Evolutionary conservation across 2,888 invertebrate genomes (phyloP).

Genomic region (Tridacna gigas): DNA sequence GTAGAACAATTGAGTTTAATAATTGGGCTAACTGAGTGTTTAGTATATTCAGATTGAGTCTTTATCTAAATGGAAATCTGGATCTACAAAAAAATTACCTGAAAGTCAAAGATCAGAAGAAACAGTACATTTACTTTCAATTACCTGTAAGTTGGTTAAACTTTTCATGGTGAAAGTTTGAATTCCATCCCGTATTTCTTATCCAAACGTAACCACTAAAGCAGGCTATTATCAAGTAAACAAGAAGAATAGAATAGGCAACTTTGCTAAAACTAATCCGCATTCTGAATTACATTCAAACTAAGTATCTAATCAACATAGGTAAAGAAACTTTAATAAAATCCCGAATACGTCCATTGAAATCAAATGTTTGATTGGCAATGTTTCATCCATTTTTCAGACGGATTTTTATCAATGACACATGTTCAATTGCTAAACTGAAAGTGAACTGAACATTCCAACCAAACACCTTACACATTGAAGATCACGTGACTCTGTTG

Average conservation of each 20-base stretch:
- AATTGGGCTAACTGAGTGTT: no score
- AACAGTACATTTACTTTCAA: not conserved
- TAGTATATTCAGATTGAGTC: no score
- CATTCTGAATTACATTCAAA: conserved; percentile 38
- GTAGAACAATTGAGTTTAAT: no score
- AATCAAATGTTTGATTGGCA: not conserved
- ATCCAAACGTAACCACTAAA: conserved; percentile 79
- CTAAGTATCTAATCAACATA: no score
- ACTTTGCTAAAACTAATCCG: conserved; percentile 68
- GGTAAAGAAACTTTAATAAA: no score
- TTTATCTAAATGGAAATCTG: no score
- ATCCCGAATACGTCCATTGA: no score
- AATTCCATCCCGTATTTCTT: conserved; percentile 59
- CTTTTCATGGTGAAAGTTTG: conserved; percentile 52
- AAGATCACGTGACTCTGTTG: conserved; percentile 64
- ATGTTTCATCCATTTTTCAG: not conserved
- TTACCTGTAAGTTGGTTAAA: conserved; percentile 62
- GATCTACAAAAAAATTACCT: no score
- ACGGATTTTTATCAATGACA: not conserved
- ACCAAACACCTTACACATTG: conserved; percentile 44
- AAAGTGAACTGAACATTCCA: conserved; percentile 58
- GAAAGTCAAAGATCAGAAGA: no score
- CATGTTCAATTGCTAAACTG: conserved; percentile 37
- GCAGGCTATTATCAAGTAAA: conserved; percentile 78
- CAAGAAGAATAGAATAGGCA: conserved; percentile 73